Base-by-base conservation (phyloP, 2,113 vertebrate genomes). In the Nerophis lumbriciformis region DNA sequence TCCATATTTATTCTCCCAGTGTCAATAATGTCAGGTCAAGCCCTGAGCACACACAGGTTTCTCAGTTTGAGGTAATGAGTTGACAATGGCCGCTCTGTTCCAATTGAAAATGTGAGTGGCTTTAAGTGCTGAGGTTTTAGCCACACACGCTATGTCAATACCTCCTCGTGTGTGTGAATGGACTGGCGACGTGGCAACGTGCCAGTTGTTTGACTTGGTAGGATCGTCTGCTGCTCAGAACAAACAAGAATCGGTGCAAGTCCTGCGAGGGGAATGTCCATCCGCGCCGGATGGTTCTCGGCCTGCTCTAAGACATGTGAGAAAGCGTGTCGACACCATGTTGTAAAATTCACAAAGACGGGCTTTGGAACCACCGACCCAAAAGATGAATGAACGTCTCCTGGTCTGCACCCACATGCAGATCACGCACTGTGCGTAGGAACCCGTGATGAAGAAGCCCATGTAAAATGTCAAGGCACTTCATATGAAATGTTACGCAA, bases 141-240 rank as follows among this genome's bases (percentile, higher is more conserved):
- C 74, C 63, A 5, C 65, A 65, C 61, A 50, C 71, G n/a, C 84
- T 82, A 77, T 75, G 83, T 85, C 78, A 87, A 79, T 69, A 78
- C 66, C 64, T 76, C 83, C 82, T 75, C 75, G 67, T 79, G 71
- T 50, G 72, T 71, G 78, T 83, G 81, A 87, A 83, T 72, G 72
- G 80, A 84, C 57, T 53, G 47, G 82, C 58, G 76, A 80, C 78
- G 83, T 89, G 88, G 88, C 87, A 85, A 78, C 67, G 51, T 51
- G 86, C 87, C 80, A 65, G 78, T 87, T 90, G 84, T 90, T 89
- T 89, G 80, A 87, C 82, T 86, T 86, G 79, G 79, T 81, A 78
- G 79, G 86, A 88, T 90, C 85, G 85, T 88, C 86, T 83, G 81
- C 63, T 58, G 76, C 76, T 56, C 69, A 81, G 82, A 83, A 82